Evolutionary conservation across 1,140 invertebrate genomes (phyloP).

Genomic region (Cryptotermes secundus): DNA sequence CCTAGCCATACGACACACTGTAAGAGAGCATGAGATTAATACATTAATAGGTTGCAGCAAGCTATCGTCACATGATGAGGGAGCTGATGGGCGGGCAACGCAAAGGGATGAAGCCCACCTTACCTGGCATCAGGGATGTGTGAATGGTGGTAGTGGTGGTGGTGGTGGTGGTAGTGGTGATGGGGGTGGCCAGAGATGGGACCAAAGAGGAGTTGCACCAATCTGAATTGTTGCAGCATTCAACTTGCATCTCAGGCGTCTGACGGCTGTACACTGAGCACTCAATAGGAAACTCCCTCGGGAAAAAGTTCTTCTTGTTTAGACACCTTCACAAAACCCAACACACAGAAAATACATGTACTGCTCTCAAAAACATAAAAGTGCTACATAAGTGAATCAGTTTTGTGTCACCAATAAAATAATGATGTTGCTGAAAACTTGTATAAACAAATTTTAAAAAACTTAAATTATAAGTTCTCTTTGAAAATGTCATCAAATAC

Average conservation of each 20-base stretch:
- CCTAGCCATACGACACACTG: not conserved
- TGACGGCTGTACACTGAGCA: constrained; percentile 55
- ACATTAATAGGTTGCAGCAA: constrained; percentile 1
- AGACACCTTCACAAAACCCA: constrained; percentile 60
- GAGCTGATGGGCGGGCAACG: not conserved
- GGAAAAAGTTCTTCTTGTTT: constrained; percentile 64
- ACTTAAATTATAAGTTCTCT: too few relatives aligned
- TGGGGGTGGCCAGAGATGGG: constrained; percentile 51
- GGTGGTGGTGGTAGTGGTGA: constrained; percentile 40
- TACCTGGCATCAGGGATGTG: constrained; percentile 32
- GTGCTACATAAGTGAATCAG: not conserved
- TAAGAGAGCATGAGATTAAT: constrained; percentile 2
- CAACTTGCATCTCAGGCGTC: constrained; percentile 45
- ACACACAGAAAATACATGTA: constrained; percentile 15
- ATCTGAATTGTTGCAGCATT: constrained; percentile 64
- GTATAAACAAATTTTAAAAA: too few relatives aligned
- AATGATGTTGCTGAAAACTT: too few relatives aligned
- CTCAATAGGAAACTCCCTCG: constrained; percentile 65
- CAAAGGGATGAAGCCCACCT: constrained; percentile 24
- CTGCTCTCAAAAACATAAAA: not conserved
- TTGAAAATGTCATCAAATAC: too few relatives aligned
- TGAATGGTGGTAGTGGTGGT: constrained; percentile 43
- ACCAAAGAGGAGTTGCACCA: constrained; percentile 61
- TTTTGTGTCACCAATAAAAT: not conserved
- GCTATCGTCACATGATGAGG: not conserved